These are phyloP conservation scores for Erpornis zantholeuca DNA, from an alignment of 2,113 vertebrate species.

Conservation along the genomic window DNA sequence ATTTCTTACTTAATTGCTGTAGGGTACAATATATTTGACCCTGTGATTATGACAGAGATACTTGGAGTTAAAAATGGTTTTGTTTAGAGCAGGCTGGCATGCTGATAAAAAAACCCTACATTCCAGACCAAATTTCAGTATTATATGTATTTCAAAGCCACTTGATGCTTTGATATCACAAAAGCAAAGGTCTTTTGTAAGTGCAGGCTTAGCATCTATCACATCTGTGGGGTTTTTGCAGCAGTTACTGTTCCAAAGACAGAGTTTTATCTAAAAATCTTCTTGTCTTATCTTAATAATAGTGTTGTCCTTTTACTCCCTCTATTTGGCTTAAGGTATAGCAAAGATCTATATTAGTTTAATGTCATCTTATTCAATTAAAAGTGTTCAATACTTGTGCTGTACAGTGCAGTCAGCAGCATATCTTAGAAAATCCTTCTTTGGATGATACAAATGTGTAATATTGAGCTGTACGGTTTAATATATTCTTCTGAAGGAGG, in stretches of 20 bases:
- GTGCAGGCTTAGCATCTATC: neutral
- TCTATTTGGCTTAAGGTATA: conserved; percentile 21
- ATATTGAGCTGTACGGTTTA: neutral
- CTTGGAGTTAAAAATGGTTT: neutral
- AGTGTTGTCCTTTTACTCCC: conserved; percentile 24
- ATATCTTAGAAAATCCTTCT: neutral
- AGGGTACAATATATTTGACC: neutral
- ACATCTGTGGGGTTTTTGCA: neutral
- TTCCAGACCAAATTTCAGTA: neutral
- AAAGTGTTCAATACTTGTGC: neutral
- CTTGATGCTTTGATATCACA: neutral
- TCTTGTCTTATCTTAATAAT: conserved; percentile 48
- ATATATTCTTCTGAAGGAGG: conserved; percentile 37
- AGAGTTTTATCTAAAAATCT: conserved; percentile 46
- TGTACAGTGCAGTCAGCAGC: neutral
- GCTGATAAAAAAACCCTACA: neutral
- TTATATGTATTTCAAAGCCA: neutral
- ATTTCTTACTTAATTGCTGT: neutral
- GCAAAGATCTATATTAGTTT: conserved; percentile 57
- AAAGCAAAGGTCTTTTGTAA: neutral
- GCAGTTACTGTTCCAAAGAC: conserved; percentile 34
- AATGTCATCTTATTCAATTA: conserved; percentile 47
- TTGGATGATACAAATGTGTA: neutral
- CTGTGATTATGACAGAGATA: neutral
- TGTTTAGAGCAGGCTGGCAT: neutral